A percentile compares a stretch with the other conserved stretches of the same genome.
Conservation (phyloP, 2,797 vertebrate genomes). For the Mormyrus proboscirostris region DNA sequence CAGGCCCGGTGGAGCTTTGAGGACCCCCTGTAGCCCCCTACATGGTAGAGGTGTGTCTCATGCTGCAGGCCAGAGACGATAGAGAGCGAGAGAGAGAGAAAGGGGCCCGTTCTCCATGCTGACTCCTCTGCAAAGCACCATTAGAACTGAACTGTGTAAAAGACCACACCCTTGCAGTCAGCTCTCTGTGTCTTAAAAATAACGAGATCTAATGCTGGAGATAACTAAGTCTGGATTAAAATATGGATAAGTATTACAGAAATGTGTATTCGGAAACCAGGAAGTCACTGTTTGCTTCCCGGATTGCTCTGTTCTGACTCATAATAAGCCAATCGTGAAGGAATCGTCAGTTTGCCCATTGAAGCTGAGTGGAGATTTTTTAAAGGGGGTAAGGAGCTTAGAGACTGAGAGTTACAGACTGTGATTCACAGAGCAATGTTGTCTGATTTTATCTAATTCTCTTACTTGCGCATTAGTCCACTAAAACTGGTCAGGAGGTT, state of each 20-base stretch:
- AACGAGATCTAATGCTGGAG: not conserved
- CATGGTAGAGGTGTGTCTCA: slow-evolving; percentile 34
- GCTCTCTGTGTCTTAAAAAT: not conserved
- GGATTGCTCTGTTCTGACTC: slow-evolving; percentile 32
- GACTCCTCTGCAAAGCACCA: not conserved
- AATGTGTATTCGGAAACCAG: slow-evolving; percentile 18
- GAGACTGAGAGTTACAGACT: slow-evolving; percentile 40
- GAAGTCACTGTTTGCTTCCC: slow-evolving; percentile 31
- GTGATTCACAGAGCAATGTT: slow-evolving; percentile 57
- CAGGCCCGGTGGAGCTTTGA: slow-evolving; percentile 30
- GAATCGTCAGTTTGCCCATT: not conserved
- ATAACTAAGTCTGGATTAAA: not conserved
- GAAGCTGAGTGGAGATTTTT: not conserved
- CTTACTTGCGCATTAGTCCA: slow-evolving; percentile 46
- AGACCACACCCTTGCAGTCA: not conserved
- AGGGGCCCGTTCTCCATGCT: not conserved
- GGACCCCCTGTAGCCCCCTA: slow-evolving; percentile 33
- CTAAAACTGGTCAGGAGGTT: slow-evolving; percentile 21
- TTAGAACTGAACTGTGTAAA: not conserved
- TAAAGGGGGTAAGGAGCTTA: slow-evolving; percentile 51
- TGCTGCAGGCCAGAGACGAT: not conserved
- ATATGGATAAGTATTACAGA: not conserved
- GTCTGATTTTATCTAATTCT: slow-evolving; percentile 40
- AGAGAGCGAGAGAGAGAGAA: not conserved
- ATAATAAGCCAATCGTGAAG: slow-evolving; percentile 25